Percentiles rank a stretch among this genome's conserved stretches.
Conservation (phyloP, 92 coral and sea anemone genomes). For the Epizoanthus scotinus region DNA sequence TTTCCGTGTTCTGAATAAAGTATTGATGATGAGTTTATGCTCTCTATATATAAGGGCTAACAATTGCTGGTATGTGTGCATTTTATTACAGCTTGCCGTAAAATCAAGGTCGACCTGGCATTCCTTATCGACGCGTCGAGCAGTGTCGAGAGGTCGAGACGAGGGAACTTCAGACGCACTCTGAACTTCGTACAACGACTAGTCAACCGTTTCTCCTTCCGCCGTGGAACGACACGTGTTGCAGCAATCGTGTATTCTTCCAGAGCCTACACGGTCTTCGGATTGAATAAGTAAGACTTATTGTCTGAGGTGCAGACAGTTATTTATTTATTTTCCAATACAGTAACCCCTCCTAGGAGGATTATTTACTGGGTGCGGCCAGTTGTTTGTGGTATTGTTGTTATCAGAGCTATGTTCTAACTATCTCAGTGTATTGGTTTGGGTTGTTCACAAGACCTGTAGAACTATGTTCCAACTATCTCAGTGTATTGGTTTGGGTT, state of each 20-base stretch:
- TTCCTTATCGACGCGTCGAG: slow-evolving; percentile 18
- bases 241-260: slow-evolving; percentile 68
- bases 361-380: no score
- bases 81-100: slow-evolving; percentile 12
- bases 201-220: slow-evolving; percentile 61
- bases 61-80: neutral
- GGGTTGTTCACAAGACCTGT: no score
- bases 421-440: no score
- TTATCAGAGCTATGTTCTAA: no score
- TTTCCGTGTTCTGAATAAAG: no score
- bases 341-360: no score
- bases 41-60: no score
- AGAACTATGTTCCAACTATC: no score
- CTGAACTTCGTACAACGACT: slow-evolving; percentile 58
- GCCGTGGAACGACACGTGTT: slow-evolving; percentile 66
- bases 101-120: slow-evolving; percentile 15
- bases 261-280: slow-evolving; percentile 32
- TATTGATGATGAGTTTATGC: no score
- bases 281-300: slow-evolving; percentile 20
- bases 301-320: neutral
- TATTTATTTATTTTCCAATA: no score
- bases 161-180: slow-evolving; percentile 32
- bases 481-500: no score
- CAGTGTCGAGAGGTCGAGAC: slow-evolving; percentile 6
- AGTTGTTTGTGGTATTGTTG: no score